Base-by-base conservation (phyloP, 2,797 vertebrate genomes). In the Thripadectes ignobilis region DNA sequence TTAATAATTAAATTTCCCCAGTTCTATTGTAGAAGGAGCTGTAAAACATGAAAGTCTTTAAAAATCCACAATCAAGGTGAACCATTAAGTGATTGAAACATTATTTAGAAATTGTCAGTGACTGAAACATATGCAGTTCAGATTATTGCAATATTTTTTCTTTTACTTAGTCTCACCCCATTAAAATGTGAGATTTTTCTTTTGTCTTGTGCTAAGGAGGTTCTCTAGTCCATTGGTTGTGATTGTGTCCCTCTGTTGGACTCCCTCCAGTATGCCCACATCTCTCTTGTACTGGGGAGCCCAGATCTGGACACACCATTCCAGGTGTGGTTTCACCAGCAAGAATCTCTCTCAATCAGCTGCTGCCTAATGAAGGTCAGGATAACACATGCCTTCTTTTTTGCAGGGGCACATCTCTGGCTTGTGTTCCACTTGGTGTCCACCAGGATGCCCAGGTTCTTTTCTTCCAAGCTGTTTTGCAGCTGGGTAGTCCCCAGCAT, bases 221-320 rank as follows among this genome's bases (percentile, higher is more conserved):
- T 29, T 29, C 9, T 68, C 9, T 10, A 23, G n/a, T 29, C 30
- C 23, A 13, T 52, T 66, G 51, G 26, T 26, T 4, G 3, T 39
- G 7, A 1, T 23, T n/a, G 19, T 19, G 17, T 3, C 6, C 10
- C 15, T 72, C 66, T 3, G 1, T 2, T 72, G 29, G 26, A 26
- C n/a, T 86, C 18, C 18, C 9, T 46, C 23, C 36, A 29, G 38
- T 41, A 23, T 11, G 3, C 24, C 9, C 4, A 20, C 6, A 3
- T 9, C 12, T 81, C 16, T 61, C 30, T 36, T 16, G 8, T 29
- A 1, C 27, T 38, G 67, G 12, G 32, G 7, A 75, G 4, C 9
- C 13, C 21, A 38, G 29, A 36, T 2, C 12, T n/a, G 36, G 21
- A 27, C 39, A 26, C 19, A 61, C 13, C 14, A 52, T 32, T n/a